phyloP scores from a whole-genome alignment of 2,888 invertebrate genomes.

The Acleris cristana region DNA sequence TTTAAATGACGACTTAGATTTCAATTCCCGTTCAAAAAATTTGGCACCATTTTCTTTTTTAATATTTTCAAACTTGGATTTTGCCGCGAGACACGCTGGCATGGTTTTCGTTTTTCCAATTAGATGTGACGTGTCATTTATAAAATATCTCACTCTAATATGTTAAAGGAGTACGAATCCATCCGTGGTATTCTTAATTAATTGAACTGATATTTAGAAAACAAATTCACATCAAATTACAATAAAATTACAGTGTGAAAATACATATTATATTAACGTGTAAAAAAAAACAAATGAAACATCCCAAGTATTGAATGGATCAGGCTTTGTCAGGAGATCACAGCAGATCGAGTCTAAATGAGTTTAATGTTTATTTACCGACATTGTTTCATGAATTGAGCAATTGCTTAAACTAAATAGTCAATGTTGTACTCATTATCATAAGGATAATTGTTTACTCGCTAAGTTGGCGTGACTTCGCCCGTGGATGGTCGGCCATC shows the following conservation, averaged over 20 bases:
- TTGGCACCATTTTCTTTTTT: slow-evolving; percentile 48
- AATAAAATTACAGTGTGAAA: too few species aligned
- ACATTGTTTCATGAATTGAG: slow-evolving; percentile 68
- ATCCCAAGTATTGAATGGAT: too few species aligned
- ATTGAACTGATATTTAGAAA: not conserved
- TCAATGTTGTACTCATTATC: slow-evolving; percentile 71
- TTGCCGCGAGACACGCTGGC: slow-evolving; percentile 15
- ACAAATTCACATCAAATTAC: too few species aligned
- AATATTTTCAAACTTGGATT: slow-evolving; percentile 28
- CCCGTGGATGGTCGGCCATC: not conserved
- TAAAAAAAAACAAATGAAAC: too few species aligned
- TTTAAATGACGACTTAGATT: slow-evolving; percentile 34
- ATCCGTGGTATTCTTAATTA: not conserved
- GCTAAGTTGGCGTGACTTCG: slow-evolving; percentile 40
- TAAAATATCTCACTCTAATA: not conserved
- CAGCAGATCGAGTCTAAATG: not conserved
- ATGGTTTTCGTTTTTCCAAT: slow-evolving; percentile 6
- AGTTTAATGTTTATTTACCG: slow-evolving; percentile 8
- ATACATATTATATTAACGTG: too few species aligned
- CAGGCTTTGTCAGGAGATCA: not conserved
- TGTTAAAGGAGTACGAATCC: not conserved
- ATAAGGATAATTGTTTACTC: slow-evolving; percentile 62
- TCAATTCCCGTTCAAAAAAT: slow-evolving; percentile 68
- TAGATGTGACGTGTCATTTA: slow-evolving; percentile 10
- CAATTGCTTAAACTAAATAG: slow-evolving; percentile 74